A percentile compares a stretch with the other conserved stretches of the same genome.
These are phyloP conservation scores for Xerus rutilus DNA, from an alignment of 2,797 vertebrate genomes.

Conservation along the genomic window DNA sequence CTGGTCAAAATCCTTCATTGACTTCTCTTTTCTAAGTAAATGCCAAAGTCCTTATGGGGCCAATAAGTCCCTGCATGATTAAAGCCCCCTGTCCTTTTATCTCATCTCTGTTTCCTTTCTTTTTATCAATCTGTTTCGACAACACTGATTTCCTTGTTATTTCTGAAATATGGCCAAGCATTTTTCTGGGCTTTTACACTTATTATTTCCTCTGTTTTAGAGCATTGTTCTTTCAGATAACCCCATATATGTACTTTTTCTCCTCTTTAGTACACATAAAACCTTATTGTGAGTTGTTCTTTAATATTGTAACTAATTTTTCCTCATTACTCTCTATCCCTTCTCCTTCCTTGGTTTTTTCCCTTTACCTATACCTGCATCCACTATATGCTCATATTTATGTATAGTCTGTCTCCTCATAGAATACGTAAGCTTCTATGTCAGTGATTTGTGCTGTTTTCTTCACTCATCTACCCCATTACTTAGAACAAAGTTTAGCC, in stretches of 20 bases:
- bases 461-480: neutral
- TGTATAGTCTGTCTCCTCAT: neutral
- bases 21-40: slow-evolving; percentile 5
- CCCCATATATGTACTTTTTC: neutral
- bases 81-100: neutral
- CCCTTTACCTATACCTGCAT: too few species aligned
- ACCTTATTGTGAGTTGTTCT: neutral
- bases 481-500: neutral
- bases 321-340: neutral
- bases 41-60: neutral
- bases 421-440: neutral
- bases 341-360: neutral
- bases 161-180: neutral
- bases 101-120: neutral
- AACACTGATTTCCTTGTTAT: neutral
- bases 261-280: neutral
- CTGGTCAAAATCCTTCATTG: neutral
- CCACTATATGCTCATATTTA: neutral
- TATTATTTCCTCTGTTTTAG: slow-evolving; percentile 8
- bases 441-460: neutral
- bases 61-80: neutral
- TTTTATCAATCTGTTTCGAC: neutral
- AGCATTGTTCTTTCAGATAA: neutral
- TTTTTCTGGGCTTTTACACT: neutral
- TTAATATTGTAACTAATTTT: slow-evolving; percentile 27